Evolutionary conservation across 2,888 invertebrate genomes (phyloP).

Genomic region (Cistogaster globosa): DNA sequence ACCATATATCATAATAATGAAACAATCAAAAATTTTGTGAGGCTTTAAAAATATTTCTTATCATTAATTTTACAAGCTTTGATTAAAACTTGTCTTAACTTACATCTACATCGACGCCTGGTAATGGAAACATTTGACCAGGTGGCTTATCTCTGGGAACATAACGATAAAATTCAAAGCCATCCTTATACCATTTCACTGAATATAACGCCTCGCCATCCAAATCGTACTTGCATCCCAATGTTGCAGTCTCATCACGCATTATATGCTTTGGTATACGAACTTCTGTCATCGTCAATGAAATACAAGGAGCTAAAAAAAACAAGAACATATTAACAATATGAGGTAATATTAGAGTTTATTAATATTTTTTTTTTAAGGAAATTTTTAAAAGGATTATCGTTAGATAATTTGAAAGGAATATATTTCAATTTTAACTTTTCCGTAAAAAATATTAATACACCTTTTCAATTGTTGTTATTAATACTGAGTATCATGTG

Average conservation of each 20-base stretch:
- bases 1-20: too few species aligned
- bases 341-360: constrained; percentile 7
- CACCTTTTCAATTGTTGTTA: constrained; percentile 11
- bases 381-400: constrained; percentile 32
- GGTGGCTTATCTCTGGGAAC: constrained; percentile 92
- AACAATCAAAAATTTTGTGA: too few species aligned
- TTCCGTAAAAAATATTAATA: neutral
- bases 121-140: constrained; percentile 89
- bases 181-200: constrained; percentile 96
- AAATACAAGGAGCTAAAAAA: constrained; percentile 82
- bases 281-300: constrained; percentile 89
- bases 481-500: too few species aligned
- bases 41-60: neutral
- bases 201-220: constrained; percentile 93
- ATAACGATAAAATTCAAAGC: constrained; percentile 94
- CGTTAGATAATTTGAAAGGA: neutral
- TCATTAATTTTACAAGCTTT: neutral
- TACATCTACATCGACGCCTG: constrained; percentile 93
- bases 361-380: neutral
- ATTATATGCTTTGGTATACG: constrained; percentile 92
- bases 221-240: constrained; percentile 92
- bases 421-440: neutral
- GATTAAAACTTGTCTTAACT: constrained; percentile 84
- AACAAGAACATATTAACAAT: too few species aligned
- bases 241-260: constrained; percentile 88